phyloP scores from a whole-genome alignment of 2,888 invertebrate species.

The Tromatobia lineatoria region DNA sequence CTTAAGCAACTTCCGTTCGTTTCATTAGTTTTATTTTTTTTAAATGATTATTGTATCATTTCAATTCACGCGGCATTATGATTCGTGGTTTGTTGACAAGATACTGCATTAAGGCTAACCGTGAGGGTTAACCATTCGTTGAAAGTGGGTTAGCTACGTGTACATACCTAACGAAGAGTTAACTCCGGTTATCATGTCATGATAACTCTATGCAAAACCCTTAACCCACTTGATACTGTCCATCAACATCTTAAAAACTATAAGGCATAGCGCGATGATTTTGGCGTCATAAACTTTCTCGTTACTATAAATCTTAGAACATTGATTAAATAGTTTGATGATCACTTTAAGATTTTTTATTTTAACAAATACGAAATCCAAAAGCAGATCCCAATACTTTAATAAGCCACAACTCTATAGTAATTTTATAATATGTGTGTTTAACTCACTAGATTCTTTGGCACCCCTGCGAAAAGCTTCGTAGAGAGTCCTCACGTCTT shows the following conservation, averaged over 20 bases:
- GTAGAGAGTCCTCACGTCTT: conserved; percentile 95
- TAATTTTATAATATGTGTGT: background rate
- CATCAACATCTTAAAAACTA: background rate
- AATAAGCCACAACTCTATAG: conserved; percentile 2
- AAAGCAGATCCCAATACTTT: background rate
- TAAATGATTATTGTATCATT: background rate
- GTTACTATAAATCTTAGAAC: background rate
- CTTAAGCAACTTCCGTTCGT: background rate
- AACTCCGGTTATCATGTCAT: background rate
- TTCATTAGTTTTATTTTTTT: background rate
- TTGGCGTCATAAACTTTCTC: background rate
- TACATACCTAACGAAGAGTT: background rate
- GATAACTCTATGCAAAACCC: background rate
- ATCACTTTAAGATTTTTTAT: background rate
- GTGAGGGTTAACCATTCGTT: background rate
- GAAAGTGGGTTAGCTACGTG: background rate
- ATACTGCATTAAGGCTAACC: background rate
- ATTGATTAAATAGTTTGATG: background rate
- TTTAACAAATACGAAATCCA: background rate
- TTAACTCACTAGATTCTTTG: conserved; percentile 93
- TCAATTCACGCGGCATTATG: background rate
- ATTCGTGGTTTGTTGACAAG: background rate
- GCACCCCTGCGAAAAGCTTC: conserved; percentile 96
- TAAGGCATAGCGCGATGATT: background rate
- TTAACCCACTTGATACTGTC: background rate